A percentile compares a stretch with the other conserved stretches of the same genome.
Conservation (phyloP, 2,888 invertebrate genomes). For the Microctonus aethiopoides region DNA sequence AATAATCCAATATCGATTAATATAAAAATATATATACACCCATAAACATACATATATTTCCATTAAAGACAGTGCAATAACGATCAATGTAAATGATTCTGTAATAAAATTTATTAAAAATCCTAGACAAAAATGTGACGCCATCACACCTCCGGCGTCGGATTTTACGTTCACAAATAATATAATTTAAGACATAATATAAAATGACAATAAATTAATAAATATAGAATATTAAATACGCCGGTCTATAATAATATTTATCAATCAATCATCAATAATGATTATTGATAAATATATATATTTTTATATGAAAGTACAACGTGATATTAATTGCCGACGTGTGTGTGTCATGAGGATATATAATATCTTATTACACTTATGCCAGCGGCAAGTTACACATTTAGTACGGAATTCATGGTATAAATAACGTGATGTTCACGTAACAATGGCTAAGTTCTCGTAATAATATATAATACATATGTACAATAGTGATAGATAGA, state of each 20-base stretch:
- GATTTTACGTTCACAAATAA: neutral
- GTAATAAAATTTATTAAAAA: neutral
- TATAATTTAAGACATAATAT: neutral
- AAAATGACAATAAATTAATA: neutral
- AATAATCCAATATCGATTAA: too few species aligned
- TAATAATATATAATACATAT: neutral
- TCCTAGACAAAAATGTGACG: neutral
- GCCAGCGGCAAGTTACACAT: conserved; percentile 21
- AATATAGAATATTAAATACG: neutral
- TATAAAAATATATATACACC: too few species aligned
- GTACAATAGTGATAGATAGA: neutral
- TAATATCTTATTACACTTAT: neutral
- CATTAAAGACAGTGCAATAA: too few species aligned
- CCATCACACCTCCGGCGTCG: conserved; percentile 2
- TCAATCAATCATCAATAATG: neutral
- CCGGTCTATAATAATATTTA: neutral
- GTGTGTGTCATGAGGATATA: neutral
- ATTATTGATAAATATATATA: too few species aligned
- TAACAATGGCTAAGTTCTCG: neutral
- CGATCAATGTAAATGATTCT: neutral
- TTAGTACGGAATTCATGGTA: conserved; percentile 11
- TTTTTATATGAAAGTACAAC: neutral
- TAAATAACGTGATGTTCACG: conserved; percentile 17
- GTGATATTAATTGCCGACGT: neutral
- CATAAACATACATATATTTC: too few species aligned